phyloP scores from a whole-genome alignment of 53 echinoderm and acorn worm species.

The Crossaster papposus region DNA sequence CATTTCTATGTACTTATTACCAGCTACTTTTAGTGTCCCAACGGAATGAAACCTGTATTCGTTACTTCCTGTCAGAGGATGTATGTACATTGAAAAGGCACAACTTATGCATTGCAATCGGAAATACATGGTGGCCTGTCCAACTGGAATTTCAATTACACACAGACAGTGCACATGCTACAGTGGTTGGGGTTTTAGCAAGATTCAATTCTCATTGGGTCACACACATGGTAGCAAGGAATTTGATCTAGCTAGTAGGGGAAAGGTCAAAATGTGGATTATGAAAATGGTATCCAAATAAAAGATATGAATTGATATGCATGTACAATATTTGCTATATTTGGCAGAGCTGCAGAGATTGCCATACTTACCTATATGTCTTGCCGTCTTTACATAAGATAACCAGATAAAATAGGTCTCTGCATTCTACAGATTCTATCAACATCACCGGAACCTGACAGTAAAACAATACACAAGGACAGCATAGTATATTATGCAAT shows the following conservation, averaged over 20 bases:
- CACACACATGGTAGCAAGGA: not conserved
- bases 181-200: not conserved
- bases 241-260: not conserved
- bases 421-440: constrained; percentile 82
- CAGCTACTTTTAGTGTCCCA: not conserved
- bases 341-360: too few relatives aligned
- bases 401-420: constrained; percentile 71
- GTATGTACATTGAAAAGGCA: not conserved
- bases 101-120: not conserved
- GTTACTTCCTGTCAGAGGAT: constrained; percentile 5
- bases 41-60: not conserved
- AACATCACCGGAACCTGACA: constrained; percentile 79
- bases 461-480: not conserved
- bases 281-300: not conserved
- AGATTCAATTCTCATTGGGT: not conserved
- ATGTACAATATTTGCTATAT: not conserved
- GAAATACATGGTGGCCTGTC: not conserved
- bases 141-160: not conserved
- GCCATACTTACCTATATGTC: constrained; percentile 66
- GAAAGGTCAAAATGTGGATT: not conserved
- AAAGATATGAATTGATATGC: not conserved
- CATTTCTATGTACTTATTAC: not conserved
- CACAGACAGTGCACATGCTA: not conserved
- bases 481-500: not conserved
- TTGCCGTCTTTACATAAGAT: constrained; percentile 91